Conservation (phyloP, 2,797 vertebrate species). For the Urophycis tenuis region DNA sequence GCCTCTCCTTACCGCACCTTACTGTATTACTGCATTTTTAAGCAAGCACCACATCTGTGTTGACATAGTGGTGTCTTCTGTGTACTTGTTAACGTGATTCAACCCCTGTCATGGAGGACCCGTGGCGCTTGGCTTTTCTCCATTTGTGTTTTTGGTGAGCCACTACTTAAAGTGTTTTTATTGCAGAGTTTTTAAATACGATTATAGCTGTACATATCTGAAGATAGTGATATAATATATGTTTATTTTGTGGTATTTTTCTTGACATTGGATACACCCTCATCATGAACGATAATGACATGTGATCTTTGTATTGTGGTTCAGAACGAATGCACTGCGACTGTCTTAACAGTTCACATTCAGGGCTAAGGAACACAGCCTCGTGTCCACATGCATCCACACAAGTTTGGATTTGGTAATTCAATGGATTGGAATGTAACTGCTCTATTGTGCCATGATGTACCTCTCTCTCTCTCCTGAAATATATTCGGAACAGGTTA, state of each 20-base stretch:
- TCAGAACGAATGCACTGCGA: neutral
- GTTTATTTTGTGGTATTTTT: neutral
- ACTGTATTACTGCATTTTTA: no score
- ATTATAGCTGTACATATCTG: neutral
- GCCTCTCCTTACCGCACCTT: constrained; percentile 17
- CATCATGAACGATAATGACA: neutral
- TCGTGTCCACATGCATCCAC: neutral
- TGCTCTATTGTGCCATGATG: constrained; percentile 40
- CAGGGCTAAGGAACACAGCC: neutral
- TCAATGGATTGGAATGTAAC: constrained; percentile 11
- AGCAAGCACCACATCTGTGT: constrained; percentile 18
- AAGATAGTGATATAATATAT: neutral
- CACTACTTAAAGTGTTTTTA: constrained; percentile 6
- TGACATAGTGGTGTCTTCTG: neutral
- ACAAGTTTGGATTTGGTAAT: neutral
- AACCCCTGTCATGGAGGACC: neutral
- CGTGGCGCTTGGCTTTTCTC: no score
- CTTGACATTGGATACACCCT: neutral
- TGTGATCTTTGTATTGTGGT: neutral
- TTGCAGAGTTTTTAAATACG: neutral
- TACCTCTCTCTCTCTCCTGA: constrained; percentile 25
- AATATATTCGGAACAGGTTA: no score
- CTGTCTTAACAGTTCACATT: neutral
- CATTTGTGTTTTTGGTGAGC: neutral
- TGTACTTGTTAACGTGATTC: constrained; percentile 5